Conservation (phyloP, 2,888 invertebrate species). For the Oeneis ivallda region DNA sequence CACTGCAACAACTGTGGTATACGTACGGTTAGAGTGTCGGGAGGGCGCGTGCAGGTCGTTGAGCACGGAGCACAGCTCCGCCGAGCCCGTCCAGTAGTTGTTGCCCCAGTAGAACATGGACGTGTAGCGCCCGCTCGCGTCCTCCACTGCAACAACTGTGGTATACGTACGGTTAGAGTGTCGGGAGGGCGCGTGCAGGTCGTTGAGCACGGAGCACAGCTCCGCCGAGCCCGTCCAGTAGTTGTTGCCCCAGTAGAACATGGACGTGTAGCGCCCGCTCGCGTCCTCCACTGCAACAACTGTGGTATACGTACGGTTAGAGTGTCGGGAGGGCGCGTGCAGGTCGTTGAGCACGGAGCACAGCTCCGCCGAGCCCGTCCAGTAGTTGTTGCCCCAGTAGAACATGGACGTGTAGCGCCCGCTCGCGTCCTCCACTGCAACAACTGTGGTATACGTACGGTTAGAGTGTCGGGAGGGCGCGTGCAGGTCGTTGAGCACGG, state of each 20-base stretch:
- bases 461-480: no score
- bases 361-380: constrained; percentile 88
- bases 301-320: constrained; percentile 55
- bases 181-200: constrained; percentile 59
- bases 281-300: constrained; percentile 78
- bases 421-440: no score
- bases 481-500: no score
- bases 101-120: no score
- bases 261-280: constrained; percentile 88
- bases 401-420: constrained; percentile 90
- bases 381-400: constrained; percentile 92
- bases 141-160: no score
- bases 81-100: no score
- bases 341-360: constrained; percentile 84
- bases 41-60: no score
- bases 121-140: no score
- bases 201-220: constrained; percentile 85
- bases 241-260: constrained; percentile 91
- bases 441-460: no score
- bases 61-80: no score
- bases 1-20: no score
- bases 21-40: no score
- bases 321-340: constrained; percentile 53
- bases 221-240: constrained; percentile 90
- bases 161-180: constrained; percentile 57